Evolutionary conservation across 2,797 vertebrate species (phyloP).

Genomic region (Rhynchotus rufescens): DNA sequence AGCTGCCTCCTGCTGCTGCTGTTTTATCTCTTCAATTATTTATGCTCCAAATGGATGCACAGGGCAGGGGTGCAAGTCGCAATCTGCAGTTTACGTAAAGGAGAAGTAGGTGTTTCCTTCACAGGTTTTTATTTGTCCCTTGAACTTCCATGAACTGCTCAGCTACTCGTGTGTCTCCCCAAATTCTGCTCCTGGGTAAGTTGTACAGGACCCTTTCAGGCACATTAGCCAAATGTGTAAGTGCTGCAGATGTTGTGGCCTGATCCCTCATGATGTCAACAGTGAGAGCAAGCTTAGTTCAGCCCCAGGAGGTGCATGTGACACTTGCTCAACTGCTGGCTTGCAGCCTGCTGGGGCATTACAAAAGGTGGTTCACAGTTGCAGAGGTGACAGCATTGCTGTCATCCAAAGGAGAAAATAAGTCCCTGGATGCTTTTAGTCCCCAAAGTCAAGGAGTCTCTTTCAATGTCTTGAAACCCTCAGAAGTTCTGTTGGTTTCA

Average conservation of each 20-base stretch:
- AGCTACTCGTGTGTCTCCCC: fast-evolving
- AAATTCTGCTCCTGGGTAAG: background rate
- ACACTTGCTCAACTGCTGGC: background rate
- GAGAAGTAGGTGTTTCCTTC: constrained; percentile 16
- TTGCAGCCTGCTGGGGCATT: background rate
- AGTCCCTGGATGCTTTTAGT: background rate
- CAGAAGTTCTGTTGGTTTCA: background rate
- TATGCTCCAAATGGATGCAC: constrained; percentile 45
- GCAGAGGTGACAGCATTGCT: background rate
- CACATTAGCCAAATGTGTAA: background rate
- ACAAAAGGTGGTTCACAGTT: background rate
- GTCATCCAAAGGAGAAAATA: background rate
- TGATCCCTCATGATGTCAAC: background rate
- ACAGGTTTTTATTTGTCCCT: background rate
- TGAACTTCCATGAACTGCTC: background rate
- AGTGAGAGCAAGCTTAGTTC: background rate
- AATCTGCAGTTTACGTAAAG: background rate
- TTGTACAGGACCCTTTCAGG: background rate
- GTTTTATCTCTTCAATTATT: constrained; percentile 48
- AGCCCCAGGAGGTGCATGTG: background rate
- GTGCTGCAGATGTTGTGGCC: background rate
- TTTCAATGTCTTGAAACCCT: background rate
- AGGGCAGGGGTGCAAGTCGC: background rate
- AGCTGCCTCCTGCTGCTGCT: background rate
- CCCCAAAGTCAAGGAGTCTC: background rate